Evolutionary conservation across 1,140 invertebrate species (phyloP), one percentile per base, ranked within the genome.

Genomic region (Nephila pilipes): DNA sequence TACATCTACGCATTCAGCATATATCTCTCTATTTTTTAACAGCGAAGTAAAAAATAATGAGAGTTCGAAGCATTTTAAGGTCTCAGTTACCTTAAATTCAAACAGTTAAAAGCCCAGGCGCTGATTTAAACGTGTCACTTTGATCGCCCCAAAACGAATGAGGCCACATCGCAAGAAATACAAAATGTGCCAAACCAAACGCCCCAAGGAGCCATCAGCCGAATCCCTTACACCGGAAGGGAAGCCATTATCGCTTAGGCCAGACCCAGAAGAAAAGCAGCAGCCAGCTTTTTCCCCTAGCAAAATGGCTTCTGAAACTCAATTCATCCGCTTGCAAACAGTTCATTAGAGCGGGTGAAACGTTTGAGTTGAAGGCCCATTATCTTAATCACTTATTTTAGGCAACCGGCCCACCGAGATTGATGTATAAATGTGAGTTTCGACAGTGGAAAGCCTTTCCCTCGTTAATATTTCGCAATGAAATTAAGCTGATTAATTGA

Each of bases 401-500:
- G 75, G 57, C 89, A 36, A 46, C 29, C 14, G 22, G n/a, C 58
- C 38, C 46, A 55, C 25, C 25, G 88, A 91, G 89, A 91, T 91
- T 91, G 89, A 91, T 91, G 79, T 65, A 83, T 91, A 81, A 91
- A 91, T 83, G 89, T 29, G 69, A 83, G 89, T 91, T 91, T 91
- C 89, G 89, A 81, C 89, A 91, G 80, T 38, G 57, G 32, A 38
- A 91, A 65, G 58, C 57, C 46, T 91, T 90, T 88, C 8, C 79
- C 87, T 83, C 75, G 89, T 91, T 91, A 91, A 91, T 91, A 91
- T 83, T 91, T 91, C 60, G 89, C 75, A 91, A 91, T 91, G 89
- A 91, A 91, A 91, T 91, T 91, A 91, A 91, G 89, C 89, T 91
- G 89, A 91, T 91, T 91, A 91, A 91, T 91, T 91, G 89, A 58